Evolutionary conservation across 1,140 invertebrate species (phyloP).

Genomic region (Drosophila pallidifrons): DNA sequence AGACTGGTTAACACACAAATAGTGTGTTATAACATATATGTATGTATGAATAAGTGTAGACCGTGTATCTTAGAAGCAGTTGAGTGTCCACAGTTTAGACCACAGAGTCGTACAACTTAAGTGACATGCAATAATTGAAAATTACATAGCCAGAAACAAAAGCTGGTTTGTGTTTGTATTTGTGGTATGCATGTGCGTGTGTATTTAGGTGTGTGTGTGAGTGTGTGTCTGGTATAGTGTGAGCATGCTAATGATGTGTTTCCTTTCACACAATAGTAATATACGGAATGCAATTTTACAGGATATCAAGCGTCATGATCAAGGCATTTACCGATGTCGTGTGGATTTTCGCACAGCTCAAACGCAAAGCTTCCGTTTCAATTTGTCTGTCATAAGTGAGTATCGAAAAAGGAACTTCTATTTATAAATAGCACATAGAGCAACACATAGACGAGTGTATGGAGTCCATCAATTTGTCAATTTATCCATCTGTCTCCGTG

Average conservation of each 20-base stretch:
- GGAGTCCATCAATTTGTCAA: slow-evolving; percentile 14
- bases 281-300: slow-evolving; percentile 82
- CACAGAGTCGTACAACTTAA: slow-evolving; percentile 33
- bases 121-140: slow-evolving; percentile 79
- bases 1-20: not conserved
- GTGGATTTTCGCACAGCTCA: slow-evolving; percentile 95
- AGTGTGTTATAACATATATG: not conserved
- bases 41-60: not conserved
- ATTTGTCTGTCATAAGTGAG: slow-evolving; percentile 95
- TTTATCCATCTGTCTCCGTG: slow-evolving; percentile 19
- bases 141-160: slow-evolving; percentile 52
- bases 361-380: slow-evolving; percentile 94
- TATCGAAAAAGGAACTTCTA: slow-evolving; percentile 55
- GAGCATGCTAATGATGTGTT: slow-evolving; percentile 70
- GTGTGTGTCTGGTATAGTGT: slow-evolving; percentile 14
- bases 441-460: not conserved
- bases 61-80: slow-evolving; percentile 15
- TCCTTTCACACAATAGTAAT: slow-evolving; percentile 59
- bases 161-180: slow-evolving; percentile 2
- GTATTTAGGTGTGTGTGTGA: slow-evolving; percentile 5
- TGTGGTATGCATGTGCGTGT: slow-evolving; percentile 4
- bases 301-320: slow-evolving; percentile 92
- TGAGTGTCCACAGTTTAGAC: slow-evolving; percentile 28
- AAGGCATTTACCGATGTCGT: slow-evolving; percentile 94
- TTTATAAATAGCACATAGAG: slow-evolving; percentile 4